Percentiles rank a stretch among this genome's conserved stretches.
phyloP scores from a whole-genome alignment of 2,113 vertebrate genomes.

The Phainopepla nitens region DNA sequence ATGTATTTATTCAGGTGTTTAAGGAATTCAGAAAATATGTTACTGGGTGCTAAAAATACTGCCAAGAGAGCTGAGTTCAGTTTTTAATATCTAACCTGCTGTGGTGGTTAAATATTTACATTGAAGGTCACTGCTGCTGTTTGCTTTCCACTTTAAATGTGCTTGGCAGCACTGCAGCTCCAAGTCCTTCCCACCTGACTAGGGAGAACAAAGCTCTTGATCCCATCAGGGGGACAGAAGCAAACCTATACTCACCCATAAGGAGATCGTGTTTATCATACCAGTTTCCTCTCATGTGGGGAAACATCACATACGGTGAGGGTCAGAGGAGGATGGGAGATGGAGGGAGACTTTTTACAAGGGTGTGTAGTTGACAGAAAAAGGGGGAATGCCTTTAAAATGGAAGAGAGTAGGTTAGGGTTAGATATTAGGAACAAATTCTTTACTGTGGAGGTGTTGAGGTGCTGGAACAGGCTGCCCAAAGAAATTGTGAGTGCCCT shows the following conservation, averaged over 20 bases:
- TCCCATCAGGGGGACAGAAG: not conserved
- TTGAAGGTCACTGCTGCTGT: constrained; percentile 7
- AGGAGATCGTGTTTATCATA: not conserved
- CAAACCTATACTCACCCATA: not conserved
- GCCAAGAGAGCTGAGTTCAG: not conserved
- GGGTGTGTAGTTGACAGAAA: too few relatives aligned
- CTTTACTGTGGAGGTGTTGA: not conserved
- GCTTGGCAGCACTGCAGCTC: not conserved
- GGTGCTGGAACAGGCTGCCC: not conserved
- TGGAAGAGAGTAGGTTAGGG: not conserved
- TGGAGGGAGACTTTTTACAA: not conserved
- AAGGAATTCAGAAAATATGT: not conserved
- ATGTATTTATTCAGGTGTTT: constrained; percentile 8
- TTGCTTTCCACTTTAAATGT: not conserved
- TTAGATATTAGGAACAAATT: not conserved
- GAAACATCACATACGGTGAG: not conserved
- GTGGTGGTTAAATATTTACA: constrained; percentile 16
- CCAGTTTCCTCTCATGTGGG: fast-evolving
- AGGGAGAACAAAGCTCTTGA: not conserved
- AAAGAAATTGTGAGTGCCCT: not conserved
- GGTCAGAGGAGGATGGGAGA: not conserved
- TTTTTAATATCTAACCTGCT: constrained; percentile 18
- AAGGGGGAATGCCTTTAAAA: not conserved
- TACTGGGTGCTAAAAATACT: not conserved
- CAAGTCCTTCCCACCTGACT: fast-evolving